Evolutionary conservation across 2,797 vertebrate genomes (phyloP).

Genomic region (Tokudaia muenninki): DNA sequence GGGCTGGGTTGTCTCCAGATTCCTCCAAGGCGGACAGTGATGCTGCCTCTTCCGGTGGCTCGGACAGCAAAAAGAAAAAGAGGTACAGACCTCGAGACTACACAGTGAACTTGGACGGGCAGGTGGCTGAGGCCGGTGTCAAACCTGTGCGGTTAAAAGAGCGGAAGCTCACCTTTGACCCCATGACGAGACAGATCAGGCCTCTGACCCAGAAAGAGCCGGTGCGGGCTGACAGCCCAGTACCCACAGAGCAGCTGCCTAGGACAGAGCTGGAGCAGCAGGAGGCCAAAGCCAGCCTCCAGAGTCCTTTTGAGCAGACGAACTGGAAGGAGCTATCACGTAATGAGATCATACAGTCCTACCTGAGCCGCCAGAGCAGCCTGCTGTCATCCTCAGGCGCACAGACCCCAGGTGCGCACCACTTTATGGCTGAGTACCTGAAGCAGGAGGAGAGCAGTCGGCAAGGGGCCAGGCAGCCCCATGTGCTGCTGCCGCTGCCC

Average conservation of each 20-base stretch:
- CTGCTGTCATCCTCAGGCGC: slow-evolving; percentile 93
- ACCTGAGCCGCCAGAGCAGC: slow-evolving; percentile 96
- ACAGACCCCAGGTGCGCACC: slow-evolving; percentile 92
- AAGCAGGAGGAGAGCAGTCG: slow-evolving; percentile 92
- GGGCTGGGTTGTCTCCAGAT: slow-evolving; percentile 86
- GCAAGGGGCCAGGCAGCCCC: slow-evolving; percentile 90
- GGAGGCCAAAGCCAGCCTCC: slow-evolving; percentile 89
- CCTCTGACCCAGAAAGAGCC: slow-evolving; percentile 93
- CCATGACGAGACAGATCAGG: slow-evolving; percentile 94
- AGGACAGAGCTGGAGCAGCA: slow-evolving; percentile 90
- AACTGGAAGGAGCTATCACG: slow-evolving; percentile 97
- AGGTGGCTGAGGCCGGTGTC: slow-evolving; percentile 87
- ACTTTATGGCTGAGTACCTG: slow-evolving; percentile 94
- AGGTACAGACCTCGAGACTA: slow-evolving; percentile 91
- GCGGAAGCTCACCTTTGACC: slow-evolving; percentile 94
- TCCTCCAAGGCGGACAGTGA: slow-evolving; percentile 89
- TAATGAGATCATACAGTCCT: slow-evolving; percentile 96
- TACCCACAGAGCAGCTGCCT: slow-evolving; percentile 88
- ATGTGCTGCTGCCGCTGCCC: slow-evolving; percentile 89
- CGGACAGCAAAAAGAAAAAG: slow-evolving; percentile 92
- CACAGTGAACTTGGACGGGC: slow-evolving; percentile 89
- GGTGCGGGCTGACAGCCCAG: slow-evolving; percentile 89
- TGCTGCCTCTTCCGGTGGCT: slow-evolving; percentile 87
- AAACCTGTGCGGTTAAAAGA: slow-evolving; percentile 95
- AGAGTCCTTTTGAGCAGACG: slow-evolving; percentile 95